These are phyloP conservation scores for Tetragnatha montana DNA, from an alignment of 2,888 invertebrate species.

Conservation along the genomic window DNA sequence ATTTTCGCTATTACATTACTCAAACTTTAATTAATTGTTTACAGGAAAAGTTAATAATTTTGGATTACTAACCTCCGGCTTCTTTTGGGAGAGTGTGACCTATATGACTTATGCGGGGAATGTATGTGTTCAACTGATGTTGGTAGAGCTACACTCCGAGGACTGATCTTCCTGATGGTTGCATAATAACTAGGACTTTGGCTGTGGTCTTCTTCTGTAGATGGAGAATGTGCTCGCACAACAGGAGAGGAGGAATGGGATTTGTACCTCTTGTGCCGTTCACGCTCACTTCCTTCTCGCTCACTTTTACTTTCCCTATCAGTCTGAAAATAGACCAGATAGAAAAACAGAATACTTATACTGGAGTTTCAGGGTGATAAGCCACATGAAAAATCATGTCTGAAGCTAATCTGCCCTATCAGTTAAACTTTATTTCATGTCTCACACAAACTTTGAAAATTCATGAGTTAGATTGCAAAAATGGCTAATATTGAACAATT, in stretches of 20 bases:
- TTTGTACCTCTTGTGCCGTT: constrained; percentile 55
- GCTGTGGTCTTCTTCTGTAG: constrained; percentile 55
- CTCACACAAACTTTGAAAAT: too few species aligned
- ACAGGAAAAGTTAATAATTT: neutral
- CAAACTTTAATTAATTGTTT: neutral
- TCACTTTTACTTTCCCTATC: constrained; percentile 63
- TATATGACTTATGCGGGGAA: constrained; percentile 71
- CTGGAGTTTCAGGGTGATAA: too few species aligned
- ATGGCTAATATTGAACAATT: too few species aligned
- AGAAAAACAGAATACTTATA: too few species aligned
- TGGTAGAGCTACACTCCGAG: constrained; percentile 56
- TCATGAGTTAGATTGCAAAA: too few species aligned
- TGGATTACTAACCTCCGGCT: constrained; percentile 41
- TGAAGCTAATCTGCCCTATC: too few species aligned
- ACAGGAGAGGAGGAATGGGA: constrained; percentile 62
- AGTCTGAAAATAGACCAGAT: constrained; percentile 12
- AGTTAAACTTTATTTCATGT: too few species aligned
- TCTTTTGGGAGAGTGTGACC: constrained; percentile 67
- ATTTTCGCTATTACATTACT: too few species aligned
- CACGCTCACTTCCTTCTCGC: constrained; percentile 43
- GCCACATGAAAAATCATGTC: too few species aligned
- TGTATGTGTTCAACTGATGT: constrained; percentile 48
- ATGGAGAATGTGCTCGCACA: constrained; percentile 38
- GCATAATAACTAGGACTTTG: constrained; percentile 51
- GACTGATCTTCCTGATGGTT: constrained; percentile 50